Evolutionary conservation across 2,113 vertebrate species (phyloP), one percentile per base, ranked within the genome.

Genomic region (Percina caprodes): DNA sequence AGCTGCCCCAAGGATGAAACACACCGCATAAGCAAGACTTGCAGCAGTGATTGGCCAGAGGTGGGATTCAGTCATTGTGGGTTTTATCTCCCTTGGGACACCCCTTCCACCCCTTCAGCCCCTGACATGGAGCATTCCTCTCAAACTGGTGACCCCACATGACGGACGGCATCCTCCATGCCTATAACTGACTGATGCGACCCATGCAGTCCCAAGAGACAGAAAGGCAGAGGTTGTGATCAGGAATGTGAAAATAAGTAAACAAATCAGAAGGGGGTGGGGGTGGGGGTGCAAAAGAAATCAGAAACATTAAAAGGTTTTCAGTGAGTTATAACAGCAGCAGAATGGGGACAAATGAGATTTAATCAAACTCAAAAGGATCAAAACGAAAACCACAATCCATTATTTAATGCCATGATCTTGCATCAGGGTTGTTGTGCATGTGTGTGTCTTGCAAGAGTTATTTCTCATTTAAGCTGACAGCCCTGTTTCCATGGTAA

Each of bases 111-210:
- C 51, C 62, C 69, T 80, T 74, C 83, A 74, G 82, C 42, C 73
- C 60, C 76, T 88, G 89, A 93, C 90, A 89, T 35, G 69, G 60
- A 85, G 71, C 89, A 92, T 94, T 93, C 90, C 90, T 86, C 74
- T 60, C 82, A 83, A 45, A 86, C 86, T 84, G 78, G 85, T 88
- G 91, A 90, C 77, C 86, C 80, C 63, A 46, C 61, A 82, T 91
- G 92, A 93, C 74, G 86, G 86, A 94, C 88, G 81, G 84, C 76
- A 88, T 89, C 90, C 86, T 93, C 86, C 91, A 90, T 83, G 93
- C 89, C 74, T 86, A 82, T 93, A 77, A 93, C 52, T 68, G 5
- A 76, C 70, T 30, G 70, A 70, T 73, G 77, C 83, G 71, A 80
- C 68, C 73, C 2, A 24, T 60, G 39, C 46, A 35, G 59, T 63